These are phyloP conservation scores for Bombylius major DNA, from an alignment of 2,888 invertebrate genomes.

Conservation along the genomic window DNA sequence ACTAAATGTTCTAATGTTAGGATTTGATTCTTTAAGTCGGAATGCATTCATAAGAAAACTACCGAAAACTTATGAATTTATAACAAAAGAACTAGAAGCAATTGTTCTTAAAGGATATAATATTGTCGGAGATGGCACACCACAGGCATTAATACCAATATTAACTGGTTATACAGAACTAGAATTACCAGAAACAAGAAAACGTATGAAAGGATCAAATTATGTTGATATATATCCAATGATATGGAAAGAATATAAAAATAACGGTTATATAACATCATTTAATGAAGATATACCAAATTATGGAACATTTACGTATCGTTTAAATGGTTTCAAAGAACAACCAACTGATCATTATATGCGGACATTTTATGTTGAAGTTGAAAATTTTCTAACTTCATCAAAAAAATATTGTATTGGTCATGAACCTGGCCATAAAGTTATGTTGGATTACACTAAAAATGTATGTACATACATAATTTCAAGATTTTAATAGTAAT, in stretches of 20 bases:
- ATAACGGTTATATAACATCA: slow-evolving; percentile 60
- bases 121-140: slow-evolving; percentile 78
- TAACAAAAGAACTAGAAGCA: slow-evolving; percentile 48
- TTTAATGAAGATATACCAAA: slow-evolving; percentile 78
- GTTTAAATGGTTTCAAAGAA: slow-evolving; percentile 70
- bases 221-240: slow-evolving; percentile 70
- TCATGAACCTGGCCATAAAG: slow-evolving; percentile 52
- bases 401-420: slow-evolving; percentile 56
- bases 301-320: slow-evolving; percentile 79
- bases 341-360: slow-evolving; percentile 87
- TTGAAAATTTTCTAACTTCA: slow-evolving; percentile 41
- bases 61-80: slow-evolving; percentile 58
- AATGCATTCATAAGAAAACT: slow-evolving; percentile 69
- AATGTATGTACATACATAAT: slow-evolving; percentile 40
- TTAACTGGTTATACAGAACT: slow-evolving; percentile 72
- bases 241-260: slow-evolving; percentile 67
- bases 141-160: slow-evolving; percentile 76
- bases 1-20: slow-evolving; percentile 68
- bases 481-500: slow-evolving; percentile 14
- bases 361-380: slow-evolving; percentile 63
- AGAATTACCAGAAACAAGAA: slow-evolving; percentile 78
- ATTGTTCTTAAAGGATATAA: slow-evolving; percentile 64
- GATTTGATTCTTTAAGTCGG: slow-evolving; percentile 77
- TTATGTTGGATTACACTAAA: slow-evolving; percentile 51
- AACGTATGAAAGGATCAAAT: slow-evolving; percentile 47